Conservation (phyloP, 2,797 vertebrate genomes). For the Echiichthys vipera region DNA sequence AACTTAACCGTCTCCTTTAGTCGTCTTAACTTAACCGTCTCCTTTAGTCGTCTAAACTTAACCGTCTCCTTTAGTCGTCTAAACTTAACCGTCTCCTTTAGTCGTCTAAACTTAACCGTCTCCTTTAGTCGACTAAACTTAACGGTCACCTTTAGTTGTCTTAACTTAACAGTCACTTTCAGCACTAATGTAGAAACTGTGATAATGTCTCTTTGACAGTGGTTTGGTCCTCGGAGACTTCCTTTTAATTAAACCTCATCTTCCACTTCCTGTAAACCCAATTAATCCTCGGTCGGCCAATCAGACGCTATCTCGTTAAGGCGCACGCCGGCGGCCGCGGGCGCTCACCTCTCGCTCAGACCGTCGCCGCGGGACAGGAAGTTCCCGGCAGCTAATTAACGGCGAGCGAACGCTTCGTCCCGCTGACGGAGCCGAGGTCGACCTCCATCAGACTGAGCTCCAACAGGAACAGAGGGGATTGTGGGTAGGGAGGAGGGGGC, state of each 20-base stretch:
- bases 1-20: too few relatives aligned
- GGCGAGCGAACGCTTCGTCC: neutral
- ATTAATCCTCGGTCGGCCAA: slow-evolving; percentile 72
- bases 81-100: too few relatives aligned
- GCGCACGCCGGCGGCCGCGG: slow-evolving; percentile 15
- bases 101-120: too few relatives aligned
- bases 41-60: too few relatives aligned
- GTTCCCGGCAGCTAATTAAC: slow-evolving; percentile 61
- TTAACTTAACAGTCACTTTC: too few relatives aligned
- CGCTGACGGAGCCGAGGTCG: slow-evolving; percentile 12
- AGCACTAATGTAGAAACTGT: too few relatives aligned
- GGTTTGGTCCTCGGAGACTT: slow-evolving; percentile 35
- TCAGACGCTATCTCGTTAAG: slow-evolving; percentile 69
- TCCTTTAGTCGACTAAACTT: too few relatives aligned
- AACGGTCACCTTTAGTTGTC: too few relatives aligned
- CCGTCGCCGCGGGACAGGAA: slow-evolving; percentile 57
- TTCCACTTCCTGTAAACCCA: slow-evolving; percentile 34
- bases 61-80: too few relatives aligned
- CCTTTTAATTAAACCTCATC: slow-evolving; percentile 65
- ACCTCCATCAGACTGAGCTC: slow-evolving; percentile 55
- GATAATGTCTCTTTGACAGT: too few relatives aligned
- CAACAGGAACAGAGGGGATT: neutral
- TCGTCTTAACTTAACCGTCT: too few relatives aligned
- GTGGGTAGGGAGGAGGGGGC: too few relatives aligned
- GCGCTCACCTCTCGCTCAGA: slow-evolving; percentile 60